Conservation (phyloP, 1,140 invertebrate species). For the Tetramorium parvispinum region DNA sequence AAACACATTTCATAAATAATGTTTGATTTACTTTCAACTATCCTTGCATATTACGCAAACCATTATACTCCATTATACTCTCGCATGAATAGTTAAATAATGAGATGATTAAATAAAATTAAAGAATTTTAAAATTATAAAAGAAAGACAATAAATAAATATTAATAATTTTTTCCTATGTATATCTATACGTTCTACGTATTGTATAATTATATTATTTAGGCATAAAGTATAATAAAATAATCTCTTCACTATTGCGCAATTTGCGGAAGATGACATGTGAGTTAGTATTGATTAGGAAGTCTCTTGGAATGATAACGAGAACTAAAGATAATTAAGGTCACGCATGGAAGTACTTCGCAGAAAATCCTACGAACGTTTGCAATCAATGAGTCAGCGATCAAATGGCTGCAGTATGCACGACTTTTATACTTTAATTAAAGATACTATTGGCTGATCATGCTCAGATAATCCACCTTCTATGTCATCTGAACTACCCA, state of each 20-base stretch:
- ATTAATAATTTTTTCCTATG: neutral
- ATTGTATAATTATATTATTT: neutral
- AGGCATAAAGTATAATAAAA: neutral
- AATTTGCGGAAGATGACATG: constrained; percentile 2
- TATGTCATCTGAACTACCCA: neutral
- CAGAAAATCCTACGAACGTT: constrained; percentile 20
- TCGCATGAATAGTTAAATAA: neutral
- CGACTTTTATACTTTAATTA: constrained; percentile 22
- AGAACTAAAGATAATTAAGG: constrained; percentile 14
- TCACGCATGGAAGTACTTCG: constrained; percentile 7
- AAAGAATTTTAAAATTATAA: neutral
- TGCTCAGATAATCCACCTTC: neutral
- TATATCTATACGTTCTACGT: neutral
- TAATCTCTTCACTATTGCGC: neutral
- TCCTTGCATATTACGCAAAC: neutral
- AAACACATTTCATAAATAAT: constrained; percentile 15
- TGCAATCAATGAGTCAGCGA: neutral
- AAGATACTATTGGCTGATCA: neutral
- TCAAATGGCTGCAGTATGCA: neutral
- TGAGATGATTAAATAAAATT: neutral
- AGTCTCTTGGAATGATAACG: constrained; percentile 1
- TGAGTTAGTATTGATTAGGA: constrained; percentile 1
- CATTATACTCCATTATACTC: neutral
- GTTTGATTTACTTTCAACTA: neutral
- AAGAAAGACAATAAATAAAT: neutral